Percentiles rank a stretch among this genome's conserved stretches.
Evolutionary conservation across 2,888 invertebrate species (phyloP).

Genomic region (Sarcophaga variegata): DNA sequence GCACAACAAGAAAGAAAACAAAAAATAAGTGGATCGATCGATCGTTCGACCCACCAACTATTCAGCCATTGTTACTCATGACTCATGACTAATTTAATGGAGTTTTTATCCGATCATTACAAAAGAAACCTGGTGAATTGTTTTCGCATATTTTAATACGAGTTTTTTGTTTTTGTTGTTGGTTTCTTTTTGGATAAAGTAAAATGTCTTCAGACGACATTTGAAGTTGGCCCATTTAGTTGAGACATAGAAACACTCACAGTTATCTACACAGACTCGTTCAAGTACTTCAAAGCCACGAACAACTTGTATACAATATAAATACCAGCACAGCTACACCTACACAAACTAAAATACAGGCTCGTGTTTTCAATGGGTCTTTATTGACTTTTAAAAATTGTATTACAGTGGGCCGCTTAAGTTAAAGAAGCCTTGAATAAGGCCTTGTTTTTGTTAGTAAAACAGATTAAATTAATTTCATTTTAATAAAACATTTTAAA

Average conservation of each 20-base stretch:
- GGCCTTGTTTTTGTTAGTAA: background rate
- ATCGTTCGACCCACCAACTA: background rate
- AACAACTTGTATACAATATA: background rate
- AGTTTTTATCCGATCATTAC: background rate
- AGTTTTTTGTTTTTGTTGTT: no score
- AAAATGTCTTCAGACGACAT: background rate
- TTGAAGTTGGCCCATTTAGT: slow-evolving; percentile 8
- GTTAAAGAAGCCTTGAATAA: background rate
- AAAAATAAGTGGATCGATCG: no score
- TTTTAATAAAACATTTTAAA: background rate
- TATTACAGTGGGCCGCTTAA: background rate
- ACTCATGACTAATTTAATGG: background rate
- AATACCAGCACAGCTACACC: background rate
- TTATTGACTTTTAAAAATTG: background rate
- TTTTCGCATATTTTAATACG: no score
- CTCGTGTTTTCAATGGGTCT: background rate
- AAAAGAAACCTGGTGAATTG: background rate
- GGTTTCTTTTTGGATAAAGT: background rate
- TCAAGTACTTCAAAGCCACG: background rate
- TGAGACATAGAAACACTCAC: background rate
- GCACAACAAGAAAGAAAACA: no score
- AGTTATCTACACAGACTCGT: background rate
- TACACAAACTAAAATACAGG: background rate
- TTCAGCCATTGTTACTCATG: background rate
- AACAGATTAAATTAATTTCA: background rate